These are phyloP conservation scores for Bombycilla garrulus DNA, from an alignment of 2,113 vertebrate species.

Conservation along the genomic window DNA sequence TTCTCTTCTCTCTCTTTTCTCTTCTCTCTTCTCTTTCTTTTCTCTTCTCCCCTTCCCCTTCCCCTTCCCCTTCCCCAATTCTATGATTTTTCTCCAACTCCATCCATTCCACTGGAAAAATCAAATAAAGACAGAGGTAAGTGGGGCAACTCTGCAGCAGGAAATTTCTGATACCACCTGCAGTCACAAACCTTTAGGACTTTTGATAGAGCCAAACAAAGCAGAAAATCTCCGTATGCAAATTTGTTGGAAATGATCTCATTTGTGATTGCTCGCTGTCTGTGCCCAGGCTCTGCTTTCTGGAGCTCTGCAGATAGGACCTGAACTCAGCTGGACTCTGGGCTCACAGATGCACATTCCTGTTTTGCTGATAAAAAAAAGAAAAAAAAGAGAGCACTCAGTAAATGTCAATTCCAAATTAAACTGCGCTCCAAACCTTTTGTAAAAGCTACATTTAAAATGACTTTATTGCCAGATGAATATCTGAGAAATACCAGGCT, in stretches of 20 bases:
- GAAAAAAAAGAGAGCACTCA: neutral
- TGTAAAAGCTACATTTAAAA: conserved; percentile 2
- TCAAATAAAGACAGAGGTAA: neutral
- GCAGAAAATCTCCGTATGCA: neutral
- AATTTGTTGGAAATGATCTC: neutral
- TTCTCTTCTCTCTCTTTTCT: too few relatives aligned
- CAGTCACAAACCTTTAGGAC: neutral
- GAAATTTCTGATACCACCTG: neutral
- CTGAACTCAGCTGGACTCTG: neutral
- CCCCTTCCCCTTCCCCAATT: too few relatives aligned
- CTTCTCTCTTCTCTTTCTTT: too few relatives aligned
- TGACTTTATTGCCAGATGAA: neutral
- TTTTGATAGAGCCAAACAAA: neutral
- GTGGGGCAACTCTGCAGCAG: neutral
- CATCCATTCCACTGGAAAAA: neutral
- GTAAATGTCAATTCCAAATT: conserved; percentile 54
- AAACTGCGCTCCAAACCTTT: neutral
- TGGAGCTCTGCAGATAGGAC: neutral
- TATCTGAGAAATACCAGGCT: neutral
- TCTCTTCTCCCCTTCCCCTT: too few relatives aligned
- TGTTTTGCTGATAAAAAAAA: conserved; percentile 21
- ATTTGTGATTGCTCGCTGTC: neutral
- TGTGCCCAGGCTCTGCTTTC: neutral
- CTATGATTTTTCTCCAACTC: neutral
- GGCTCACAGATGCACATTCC: neutral